Percentiles rank a stretch among this genome's conserved stretches.
phyloP scores from a whole-genome alignment of 1,140 invertebrate species.

The Caenorhabditis brenneri region DNA sequence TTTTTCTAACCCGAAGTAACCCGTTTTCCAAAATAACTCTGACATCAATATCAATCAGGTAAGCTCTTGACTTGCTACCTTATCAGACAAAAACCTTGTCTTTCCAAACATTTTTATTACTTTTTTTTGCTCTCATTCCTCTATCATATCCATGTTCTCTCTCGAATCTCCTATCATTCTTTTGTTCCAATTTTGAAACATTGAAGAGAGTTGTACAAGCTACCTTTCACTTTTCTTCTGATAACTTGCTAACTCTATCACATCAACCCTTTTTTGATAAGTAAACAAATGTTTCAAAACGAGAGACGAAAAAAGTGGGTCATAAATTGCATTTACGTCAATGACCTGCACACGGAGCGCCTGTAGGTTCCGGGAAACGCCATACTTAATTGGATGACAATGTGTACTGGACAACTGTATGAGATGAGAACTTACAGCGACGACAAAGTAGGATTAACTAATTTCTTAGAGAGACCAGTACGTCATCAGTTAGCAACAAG shows the following conservation, averaged over 20 bases:
- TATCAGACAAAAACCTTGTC: neutral
- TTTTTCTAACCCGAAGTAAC: no score
- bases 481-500: neutral
- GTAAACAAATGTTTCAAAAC: constrained; percentile 5
- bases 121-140: neutral
- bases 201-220: constrained; percentile 20
- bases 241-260: constrained; percentile 27
- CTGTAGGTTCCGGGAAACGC: constrained; percentile 19
- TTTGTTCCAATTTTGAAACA: constrained; percentile 14
- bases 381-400: constrained; percentile 31
- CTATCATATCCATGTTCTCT: neutral
- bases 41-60: neutral
- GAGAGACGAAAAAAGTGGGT: constrained; percentile 4
- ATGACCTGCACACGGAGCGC: constrained; percentile 16
- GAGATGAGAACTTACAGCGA: neutral
- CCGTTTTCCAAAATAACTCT: neutral
- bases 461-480: neutral
- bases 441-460: constrained; percentile 15
- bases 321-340: constrained; percentile 42
- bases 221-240: constrained; percentile 1
- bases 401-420: neutral
- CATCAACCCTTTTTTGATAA: neutral
- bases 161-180: neutral
- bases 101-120: neutral
- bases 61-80: neutral